A percentile compares a stretch with the other conserved stretches of the same genome.
Evolutionary conservation across 2,888 invertebrate genomes (phyloP).

Genomic region (Anagyrus pseudococci): DNA sequence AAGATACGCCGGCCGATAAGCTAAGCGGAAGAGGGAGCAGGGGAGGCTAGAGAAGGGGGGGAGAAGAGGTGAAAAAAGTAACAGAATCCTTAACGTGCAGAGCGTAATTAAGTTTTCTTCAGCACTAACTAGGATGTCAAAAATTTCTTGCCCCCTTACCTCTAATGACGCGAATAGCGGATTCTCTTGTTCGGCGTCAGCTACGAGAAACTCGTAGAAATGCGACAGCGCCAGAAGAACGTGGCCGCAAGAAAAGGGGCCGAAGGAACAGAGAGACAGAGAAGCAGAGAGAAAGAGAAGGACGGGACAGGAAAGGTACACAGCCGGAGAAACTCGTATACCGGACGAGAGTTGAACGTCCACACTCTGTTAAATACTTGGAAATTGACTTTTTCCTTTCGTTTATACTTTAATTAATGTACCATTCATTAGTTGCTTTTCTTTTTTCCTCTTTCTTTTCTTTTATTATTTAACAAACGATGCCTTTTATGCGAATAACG

Average conservation of each 20-base stretch:
- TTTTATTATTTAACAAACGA: too few species aligned
- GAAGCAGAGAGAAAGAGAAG: background rate
- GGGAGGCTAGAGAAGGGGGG: background rate
- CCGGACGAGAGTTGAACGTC: background rate
- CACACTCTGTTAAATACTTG: constrained; percentile 10
- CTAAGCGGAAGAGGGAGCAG: too few species aligned
- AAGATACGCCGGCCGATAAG: background rate
- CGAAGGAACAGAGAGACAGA: background rate
- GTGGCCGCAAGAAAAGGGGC: constrained; percentile 9
- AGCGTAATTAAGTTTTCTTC: constrained; percentile 33
- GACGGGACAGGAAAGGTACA: background rate
- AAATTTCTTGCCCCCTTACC: constrained; percentile 29
- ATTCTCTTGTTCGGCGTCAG: constrained; percentile 32
- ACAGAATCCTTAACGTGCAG: background rate
- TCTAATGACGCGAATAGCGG: constrained; percentile 29
- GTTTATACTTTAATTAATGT: background rate
- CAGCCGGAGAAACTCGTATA: background rate
- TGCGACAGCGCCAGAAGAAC: constrained; percentile 22
- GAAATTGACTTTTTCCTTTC: constrained; percentile 9
- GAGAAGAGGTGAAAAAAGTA: constrained; percentile 5
- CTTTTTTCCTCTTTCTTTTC: background rate
- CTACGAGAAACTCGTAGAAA: constrained; percentile 28
- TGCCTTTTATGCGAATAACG: too few species aligned
- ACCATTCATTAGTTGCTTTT: too few species aligned
- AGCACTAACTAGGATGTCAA: constrained; percentile 35